These are phyloP conservation scores for Coptotermes formosanus DNA, from an alignment of 1,140 invertebrate genomes.

Conservation along the genomic window DNA sequence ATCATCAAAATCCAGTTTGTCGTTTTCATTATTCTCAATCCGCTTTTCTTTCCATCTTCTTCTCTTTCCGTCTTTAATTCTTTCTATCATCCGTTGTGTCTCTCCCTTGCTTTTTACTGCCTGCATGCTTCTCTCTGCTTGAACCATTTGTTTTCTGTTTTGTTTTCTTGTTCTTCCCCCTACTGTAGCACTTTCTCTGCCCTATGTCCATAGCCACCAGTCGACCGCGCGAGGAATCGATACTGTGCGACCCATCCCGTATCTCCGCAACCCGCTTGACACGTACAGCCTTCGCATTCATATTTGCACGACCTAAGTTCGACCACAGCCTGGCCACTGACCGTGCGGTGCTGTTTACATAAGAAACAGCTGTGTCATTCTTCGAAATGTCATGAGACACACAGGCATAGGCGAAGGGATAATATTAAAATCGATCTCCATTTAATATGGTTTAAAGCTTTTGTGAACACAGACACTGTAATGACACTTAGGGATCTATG, in stretches of 20 bases:
- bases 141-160: background rate
- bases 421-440: too few species aligned
- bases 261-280: background rate
- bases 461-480: too few species aligned
- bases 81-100: background rate
- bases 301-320: background rate
- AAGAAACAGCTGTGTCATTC: too few species aligned
- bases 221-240: background rate
- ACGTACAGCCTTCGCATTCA: background rate
- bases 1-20: too few species aligned
- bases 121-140: background rate
- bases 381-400: too few species aligned
- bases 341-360: too few species aligned
- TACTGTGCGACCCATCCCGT: background rate
- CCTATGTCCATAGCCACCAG: background rate
- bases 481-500: too few species aligned
- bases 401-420: too few species aligned
- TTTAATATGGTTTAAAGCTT: too few species aligned
- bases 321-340: too few species aligned
- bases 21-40: background rate
- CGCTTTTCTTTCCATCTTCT: background rate
- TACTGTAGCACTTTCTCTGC: background rate
- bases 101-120: background rate
- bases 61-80: background rate
- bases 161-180: background rate